phyloP scores from a whole-genome alignment of 2,888 invertebrate species.

The Patella depressa region DNA sequence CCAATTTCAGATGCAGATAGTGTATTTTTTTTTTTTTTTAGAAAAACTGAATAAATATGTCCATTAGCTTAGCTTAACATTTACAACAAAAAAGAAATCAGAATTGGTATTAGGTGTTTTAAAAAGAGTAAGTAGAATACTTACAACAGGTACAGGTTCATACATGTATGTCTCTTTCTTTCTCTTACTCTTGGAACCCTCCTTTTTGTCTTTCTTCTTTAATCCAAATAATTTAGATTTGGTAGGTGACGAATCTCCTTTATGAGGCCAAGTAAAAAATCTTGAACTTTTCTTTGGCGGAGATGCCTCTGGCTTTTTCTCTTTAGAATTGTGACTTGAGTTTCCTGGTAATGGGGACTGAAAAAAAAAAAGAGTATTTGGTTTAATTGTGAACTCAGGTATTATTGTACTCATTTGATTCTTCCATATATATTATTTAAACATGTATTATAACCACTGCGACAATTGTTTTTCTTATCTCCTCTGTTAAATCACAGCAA shows the following conservation, averaged over 20 bases:
- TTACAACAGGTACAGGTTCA: slow-evolving; percentile 8
- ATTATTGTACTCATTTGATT: too few relatives aligned
- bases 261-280: slow-evolving; percentile 3
- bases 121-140: neutral
- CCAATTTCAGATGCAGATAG: too few relatives aligned
- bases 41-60: too few relatives aligned
- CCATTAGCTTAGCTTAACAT: too few relatives aligned
- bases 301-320: slow-evolving; percentile 16
- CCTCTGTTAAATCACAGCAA: too few relatives aligned
- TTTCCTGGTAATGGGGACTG: slow-evolving; percentile 20
- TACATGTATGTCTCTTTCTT: neutral
- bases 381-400: too few relatives aligned
- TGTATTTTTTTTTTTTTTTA: too few relatives aligned
- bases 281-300: slow-evolving; percentile 15
- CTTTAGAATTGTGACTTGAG: slow-evolving; percentile 11
- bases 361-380: neutral
- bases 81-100: too few relatives aligned
- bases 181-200: neutral
- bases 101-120: neutral
- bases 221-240: slow-evolving; percentile 8
- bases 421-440: too few relatives aligned
- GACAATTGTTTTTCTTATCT: too few relatives aligned
- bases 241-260: neutral
- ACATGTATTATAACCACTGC: too few relatives aligned
- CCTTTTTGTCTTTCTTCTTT: neutral